Base-by-base conservation (phyloP, 2,888 invertebrate species). In the Trachelus iudaicus region DNA sequence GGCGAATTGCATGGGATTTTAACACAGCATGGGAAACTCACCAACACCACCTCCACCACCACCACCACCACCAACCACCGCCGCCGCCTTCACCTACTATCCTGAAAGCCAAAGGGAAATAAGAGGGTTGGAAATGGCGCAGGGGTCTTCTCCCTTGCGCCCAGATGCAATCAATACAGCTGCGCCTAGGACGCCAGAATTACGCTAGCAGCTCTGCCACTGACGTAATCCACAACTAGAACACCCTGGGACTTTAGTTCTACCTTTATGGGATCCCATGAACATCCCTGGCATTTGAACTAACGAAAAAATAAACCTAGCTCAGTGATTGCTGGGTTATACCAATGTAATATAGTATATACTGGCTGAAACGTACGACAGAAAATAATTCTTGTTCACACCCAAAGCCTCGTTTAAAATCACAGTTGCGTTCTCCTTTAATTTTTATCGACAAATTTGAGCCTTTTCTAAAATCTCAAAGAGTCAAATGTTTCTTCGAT, bases 111-210 rank as follows among this genome's bases (percentile, higher is more conserved):
- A 56, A 56, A 56, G n/a, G 56, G 34, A 75, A 34, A 68, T n/a
- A 75, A 75, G 68, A 34, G 76, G 73, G 73, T 56, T 69, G 77
- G 73, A 71, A 73, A 37, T 37, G 56, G 75, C 69, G 75, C 69
- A 56, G 73, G 73, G 69, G 69, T 75, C 75, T 73, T 76, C 78
- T 80, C 78, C 82, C 77, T 77, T 80, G 77, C 77, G 82, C 81
- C 83, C 83, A 87, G 86, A 87, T 87, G 83, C 83, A 87, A 87
- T 88, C 86, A 82, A 87, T 87, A 86, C 81, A 87, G 84, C 85
- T 82, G 81, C 76, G 81, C 81, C 56, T 81, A 77, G 80, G 83
- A 79, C 82, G 79, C 80, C 82, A 81, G 82, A 81, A 82, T 84
- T 81, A 81, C 81, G 79, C 79, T 73, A 69, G 34, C 68, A 69